Evolutionary conservation across 2,888 invertebrate species (phyloP), one percentile per base, ranked within the genome.

Genomic region (Hyposoter didymator): DNA sequence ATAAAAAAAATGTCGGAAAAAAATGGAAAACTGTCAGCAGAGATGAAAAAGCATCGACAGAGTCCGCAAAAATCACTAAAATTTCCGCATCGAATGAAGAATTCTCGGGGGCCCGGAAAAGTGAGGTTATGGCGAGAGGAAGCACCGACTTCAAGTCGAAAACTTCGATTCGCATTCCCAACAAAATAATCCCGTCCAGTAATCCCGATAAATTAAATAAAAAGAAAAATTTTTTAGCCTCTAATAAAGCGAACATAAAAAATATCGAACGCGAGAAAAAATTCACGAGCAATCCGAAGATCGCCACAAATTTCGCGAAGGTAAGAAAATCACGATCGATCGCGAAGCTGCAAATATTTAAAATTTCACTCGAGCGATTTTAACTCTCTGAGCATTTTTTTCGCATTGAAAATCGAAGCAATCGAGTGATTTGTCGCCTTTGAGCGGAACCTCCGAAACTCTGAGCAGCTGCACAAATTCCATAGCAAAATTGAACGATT

Each of bases 401-500:
- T 45, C 19, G 10, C 22, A 32, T 64, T 35, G n/a, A 73, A 32
- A 82, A 76, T 52, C 32, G 39, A 83, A 80, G 73, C 19, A 45
- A 59, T 45, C 67, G 39, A 62, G 69, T 2, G 70, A 78, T 47
- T 43, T 80, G n/a, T 86, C 86, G 8, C 69, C 86, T 12, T 28
- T 81, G 52, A 86, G 81, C 62, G 83, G 80, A 17, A 81, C 72
- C 7, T 80, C 84, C 8, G 39, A 55, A 12, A 32, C 72, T 22
- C 3, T 47, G 72, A 76, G 73, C 52, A 55, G 39, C 22, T 86
- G 86, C n/a, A 67, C 83, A n/a, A 55, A 74, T 10, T 90, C 91
- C 0, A 88, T 90, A 14, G 87, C 86, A 28, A 90, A 92, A 82
- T 75, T 93, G 22, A 89, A 89, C 62, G 76, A 84, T 79, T 82